phyloP scores from a whole-genome alignment of 2,797 vertebrate genomes.

The Choloepus didactylus region DNA sequence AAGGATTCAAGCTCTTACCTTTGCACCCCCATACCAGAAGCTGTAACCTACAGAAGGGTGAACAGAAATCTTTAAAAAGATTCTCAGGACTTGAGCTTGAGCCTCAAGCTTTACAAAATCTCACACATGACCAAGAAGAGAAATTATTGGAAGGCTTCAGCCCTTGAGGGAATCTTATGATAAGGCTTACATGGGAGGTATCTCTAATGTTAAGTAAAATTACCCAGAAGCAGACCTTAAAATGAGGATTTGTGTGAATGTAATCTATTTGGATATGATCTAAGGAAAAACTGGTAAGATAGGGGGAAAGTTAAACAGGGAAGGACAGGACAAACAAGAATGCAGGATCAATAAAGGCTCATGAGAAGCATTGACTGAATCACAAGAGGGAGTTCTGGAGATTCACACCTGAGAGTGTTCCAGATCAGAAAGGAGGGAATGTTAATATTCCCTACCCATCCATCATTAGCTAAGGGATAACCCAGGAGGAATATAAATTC shows the following conservation, averaged over 20 bases:
- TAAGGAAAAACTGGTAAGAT: neutral
- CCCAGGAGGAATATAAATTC: neutral
- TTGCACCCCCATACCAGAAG: neutral
- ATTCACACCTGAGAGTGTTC: neutral
- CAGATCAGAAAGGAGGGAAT: neutral
- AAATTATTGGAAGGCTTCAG: neutral
- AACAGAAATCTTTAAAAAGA: neutral
- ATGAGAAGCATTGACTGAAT: neutral
- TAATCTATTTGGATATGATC: neutral
- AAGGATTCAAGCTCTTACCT: neutral
- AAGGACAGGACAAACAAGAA: neutral
- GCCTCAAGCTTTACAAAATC: neutral
- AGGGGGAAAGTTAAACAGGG: neutral
- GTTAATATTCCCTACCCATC: neutral
- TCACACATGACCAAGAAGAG: neutral
- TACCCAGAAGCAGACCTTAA: neutral
- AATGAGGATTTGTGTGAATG: neutral
- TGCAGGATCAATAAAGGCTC: neutral
- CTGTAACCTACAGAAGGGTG: neutral
- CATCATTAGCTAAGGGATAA: neutral
- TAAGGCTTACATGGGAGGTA: neutral
- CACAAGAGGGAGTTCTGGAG: neutral
- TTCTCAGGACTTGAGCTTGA: conserved; percentile 37
- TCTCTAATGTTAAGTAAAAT: neutral
- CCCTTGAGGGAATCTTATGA: neutral